Evolutionary conservation across 2,888 invertebrate genomes (phyloP).

Genomic region (Bembecia ichneumoniformis): DNA sequence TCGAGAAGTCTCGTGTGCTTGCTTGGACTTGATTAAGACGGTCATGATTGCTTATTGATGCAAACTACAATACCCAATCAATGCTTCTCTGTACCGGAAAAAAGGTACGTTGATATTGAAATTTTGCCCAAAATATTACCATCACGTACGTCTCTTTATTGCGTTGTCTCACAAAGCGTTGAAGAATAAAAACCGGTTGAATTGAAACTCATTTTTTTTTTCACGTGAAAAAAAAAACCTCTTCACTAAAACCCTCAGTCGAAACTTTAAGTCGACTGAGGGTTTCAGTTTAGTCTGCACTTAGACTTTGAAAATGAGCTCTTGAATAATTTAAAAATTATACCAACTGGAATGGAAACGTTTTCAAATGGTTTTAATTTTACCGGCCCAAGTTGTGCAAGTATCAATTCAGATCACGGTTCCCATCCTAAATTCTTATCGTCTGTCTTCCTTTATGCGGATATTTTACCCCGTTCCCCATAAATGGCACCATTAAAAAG

Average conservation of each 20-base stretch:
- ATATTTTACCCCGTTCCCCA: constrained; percentile 45
- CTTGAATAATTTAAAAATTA: background rate
- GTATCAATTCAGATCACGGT: constrained; percentile 33
- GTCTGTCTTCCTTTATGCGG: constrained; percentile 43
- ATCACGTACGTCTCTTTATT: background rate
- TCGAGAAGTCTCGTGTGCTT: too few species aligned
- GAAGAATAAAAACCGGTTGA: background rate
- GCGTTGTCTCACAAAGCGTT: background rate
- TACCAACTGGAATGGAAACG: background rate
- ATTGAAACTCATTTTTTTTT: background rate
- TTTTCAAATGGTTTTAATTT: constrained; percentile 1
- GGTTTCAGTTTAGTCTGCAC: too few species aligned
- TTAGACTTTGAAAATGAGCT: background rate
- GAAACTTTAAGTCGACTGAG: too few species aligned
- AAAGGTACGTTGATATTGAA: background rate
- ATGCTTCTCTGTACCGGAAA: constrained; percentile 19
- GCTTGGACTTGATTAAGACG: constrained; percentile 25
- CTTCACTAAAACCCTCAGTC: background rate
- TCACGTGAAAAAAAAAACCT: background rate
- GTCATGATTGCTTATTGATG: constrained; percentile 59
- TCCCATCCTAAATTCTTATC: constrained; percentile 37
- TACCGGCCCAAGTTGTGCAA: background rate
- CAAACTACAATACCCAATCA: constrained; percentile 55
- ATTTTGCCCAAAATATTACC: background rate
- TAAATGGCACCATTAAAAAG: constrained; percentile 61